These are phyloP conservation scores for Mastomys coucha DNA, from an alignment of 2,113 vertebrate species.

Conservation along the genomic window DNA sequence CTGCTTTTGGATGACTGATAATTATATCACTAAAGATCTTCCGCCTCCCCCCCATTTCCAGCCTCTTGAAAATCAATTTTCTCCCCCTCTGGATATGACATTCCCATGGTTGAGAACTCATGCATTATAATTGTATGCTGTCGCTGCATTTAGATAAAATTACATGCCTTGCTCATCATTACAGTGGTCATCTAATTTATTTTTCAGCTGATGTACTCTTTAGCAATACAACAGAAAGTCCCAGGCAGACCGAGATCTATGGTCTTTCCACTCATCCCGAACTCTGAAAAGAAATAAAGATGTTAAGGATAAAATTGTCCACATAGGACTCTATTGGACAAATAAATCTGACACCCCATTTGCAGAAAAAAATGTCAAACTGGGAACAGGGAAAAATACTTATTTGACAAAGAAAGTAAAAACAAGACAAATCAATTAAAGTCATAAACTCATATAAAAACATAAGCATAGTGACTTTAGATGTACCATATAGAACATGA, in stretches of 20 bases:
- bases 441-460: slow-evolving; percentile 9
- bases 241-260: background rate
- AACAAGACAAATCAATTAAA: background rate
- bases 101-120: background rate
- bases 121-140: background rate
- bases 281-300: slow-evolving; percentile 26
- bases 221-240: background rate
- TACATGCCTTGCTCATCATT: background rate
- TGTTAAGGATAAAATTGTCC: background rate
- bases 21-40: background rate
- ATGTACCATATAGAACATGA: background rate
- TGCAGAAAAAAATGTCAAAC: background rate
- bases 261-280: background rate
- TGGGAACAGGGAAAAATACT: background rate
- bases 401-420: background rate
- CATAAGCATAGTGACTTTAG: background rate
- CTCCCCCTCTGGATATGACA: background rate
- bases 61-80: background rate
- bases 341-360: slow-evolving; percentile 5
- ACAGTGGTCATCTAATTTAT: background rate
- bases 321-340: background rate
- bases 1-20: background rate
- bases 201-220: background rate
- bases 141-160: background rate
- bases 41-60: background rate